Evolutionary conservation across 2,888 invertebrate species (phyloP), one percentile per base, ranked within the genome.

Genomic region (Mythimna ferrago): DNA sequence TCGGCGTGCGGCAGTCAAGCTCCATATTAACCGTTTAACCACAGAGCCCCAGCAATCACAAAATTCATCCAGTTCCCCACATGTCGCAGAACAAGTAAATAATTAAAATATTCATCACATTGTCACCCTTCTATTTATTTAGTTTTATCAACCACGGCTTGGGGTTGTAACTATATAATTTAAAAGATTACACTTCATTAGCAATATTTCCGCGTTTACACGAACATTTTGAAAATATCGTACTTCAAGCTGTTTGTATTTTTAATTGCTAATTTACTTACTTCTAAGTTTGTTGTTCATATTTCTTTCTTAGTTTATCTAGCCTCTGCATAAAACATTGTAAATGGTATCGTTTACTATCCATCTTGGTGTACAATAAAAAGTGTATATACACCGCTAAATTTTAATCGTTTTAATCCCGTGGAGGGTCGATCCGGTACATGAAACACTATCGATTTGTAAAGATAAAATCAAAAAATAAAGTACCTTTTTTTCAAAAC

Each of bases 21-120:
- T 84, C 70, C 73, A 83, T 85, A 84, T 84, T 86, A 85, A 83
- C 70, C 83, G 80, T 81, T 86, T 85, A 86, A 85, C 82, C 88
- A 67, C 83, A 82, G 66, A 68, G 66, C 61, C 61, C 66, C 32
- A 65, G 74, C 75, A 80, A 80, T 82, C 79, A 83, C 83, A 64
- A 84, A 87, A 86, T 86, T 83, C 84, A 84, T 75, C 76, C 76
- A 66, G 74, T 71, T 81, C 77, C 72, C 75, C 70, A 68, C 70
- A 64, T 66, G 53, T 66, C 21, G n/a, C 61, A 63, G 57, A 68
- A 65, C 70, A 84, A 71, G 73, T 69, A 72, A 73, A 75, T 78
- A 68, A 84, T 75, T 71, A 71, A 81, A 75, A 81, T 73, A 61
- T 71, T 78, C 66, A 81, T 73, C 66, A 62, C 73, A 81, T 81